These are phyloP conservation scores for Erynnis tages DNA, from an alignment of 2,888 invertebrate species.

Conservation along the genomic window DNA sequence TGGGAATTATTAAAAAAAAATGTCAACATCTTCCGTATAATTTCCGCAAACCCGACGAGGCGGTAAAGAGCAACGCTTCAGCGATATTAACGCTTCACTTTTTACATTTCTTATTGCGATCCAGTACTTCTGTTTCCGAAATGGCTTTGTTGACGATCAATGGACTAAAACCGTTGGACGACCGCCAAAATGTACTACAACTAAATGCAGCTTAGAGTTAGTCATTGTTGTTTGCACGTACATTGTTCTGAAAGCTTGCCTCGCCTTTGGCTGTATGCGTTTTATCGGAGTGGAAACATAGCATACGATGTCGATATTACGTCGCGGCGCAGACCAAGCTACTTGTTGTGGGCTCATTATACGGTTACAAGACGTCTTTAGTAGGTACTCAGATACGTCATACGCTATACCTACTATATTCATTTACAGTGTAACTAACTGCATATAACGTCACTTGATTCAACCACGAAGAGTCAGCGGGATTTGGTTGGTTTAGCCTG, in stretches of 20 bases:
- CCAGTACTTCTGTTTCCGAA: slow-evolving; percentile 14
- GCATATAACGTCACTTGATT: no score
- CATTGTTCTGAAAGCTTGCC: slow-evolving; percentile 7
- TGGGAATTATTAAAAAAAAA: no score
- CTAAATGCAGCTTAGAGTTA: slow-evolving; percentile 21
- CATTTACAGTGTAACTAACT: no score
- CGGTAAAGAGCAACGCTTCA: neutral
- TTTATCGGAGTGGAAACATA: slow-evolving; percentile 3
- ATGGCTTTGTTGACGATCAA: slow-evolving; percentile 27
- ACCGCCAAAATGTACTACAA: slow-evolving; percentile 21
- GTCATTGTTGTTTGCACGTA: slow-evolving; percentile 16
- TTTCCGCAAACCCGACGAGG: neutral
- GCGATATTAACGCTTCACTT: neutral
- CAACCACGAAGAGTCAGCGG: no score
- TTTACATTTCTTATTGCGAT: slow-evolving; percentile 9
- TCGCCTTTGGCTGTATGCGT: slow-evolving; percentile 7
- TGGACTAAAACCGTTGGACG: slow-evolving; percentile 16
- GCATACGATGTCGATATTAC: neutral
- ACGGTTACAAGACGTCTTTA: no score
- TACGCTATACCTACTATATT: neutral
- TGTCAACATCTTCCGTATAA: no score
- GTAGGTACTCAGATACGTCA: neutral
- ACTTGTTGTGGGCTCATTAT: neutral
- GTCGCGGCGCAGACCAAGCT: neutral
- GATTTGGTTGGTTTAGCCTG: no score